Conservation (phyloP, 2,113 vertebrate species). For the Sinocyclocheilus rhinocerous region DNA sequence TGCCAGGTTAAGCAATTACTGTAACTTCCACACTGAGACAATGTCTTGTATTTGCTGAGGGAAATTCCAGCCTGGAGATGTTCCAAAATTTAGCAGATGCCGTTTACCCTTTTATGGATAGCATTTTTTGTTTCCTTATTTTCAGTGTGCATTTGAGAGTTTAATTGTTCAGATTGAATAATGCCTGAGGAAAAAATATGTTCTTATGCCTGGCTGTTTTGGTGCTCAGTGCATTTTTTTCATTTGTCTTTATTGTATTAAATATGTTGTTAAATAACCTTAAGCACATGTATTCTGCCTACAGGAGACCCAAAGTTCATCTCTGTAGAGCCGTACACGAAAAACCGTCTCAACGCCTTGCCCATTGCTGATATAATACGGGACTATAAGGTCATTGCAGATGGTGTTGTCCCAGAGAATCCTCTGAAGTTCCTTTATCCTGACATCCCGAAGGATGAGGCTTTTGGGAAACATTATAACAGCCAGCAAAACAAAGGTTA, state of each 20-base stretch:
- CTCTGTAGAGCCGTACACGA: slow-evolving; percentile 95
- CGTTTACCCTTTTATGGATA: too few species aligned
- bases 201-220: not conserved
- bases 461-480: slow-evolving; percentile 95
- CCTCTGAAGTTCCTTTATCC: slow-evolving; percentile 96
- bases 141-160: too few species aligned
- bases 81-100: not conserved
- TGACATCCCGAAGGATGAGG: slow-evolving; percentile 93
- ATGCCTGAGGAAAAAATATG: too few species aligned
- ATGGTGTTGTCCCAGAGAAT: slow-evolving; percentile 90
- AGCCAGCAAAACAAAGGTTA: slow-evolving; percentile 88
- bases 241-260: not conserved
- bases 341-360: slow-evolving; percentile 87
- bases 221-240: too few species aligned
- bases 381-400: slow-evolving; percentile 94
- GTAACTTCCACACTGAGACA: not conserved
- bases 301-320: slow-evolving; percentile 90
- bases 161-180: too few species aligned
- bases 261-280: not conserved
- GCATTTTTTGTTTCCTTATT: too few species aligned
- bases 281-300: not conserved
- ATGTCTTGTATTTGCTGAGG: not conserved
- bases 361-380: slow-evolving; percentile 93
- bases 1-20: not conserved
- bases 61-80: not conserved